Evolutionary conservation across 2,888 invertebrate species (phyloP).

Genomic region (Melipona beecheii): DNA sequence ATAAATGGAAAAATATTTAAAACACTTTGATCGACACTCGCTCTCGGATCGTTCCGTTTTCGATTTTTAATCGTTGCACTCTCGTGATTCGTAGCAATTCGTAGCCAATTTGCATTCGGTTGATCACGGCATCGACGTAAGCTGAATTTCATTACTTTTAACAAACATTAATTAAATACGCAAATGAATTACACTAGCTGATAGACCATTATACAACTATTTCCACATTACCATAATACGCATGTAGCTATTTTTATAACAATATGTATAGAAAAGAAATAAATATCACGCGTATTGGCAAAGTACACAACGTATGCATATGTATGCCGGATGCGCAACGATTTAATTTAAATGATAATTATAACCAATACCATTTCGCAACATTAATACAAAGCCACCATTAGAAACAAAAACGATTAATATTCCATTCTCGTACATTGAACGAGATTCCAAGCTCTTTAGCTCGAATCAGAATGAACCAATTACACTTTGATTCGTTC

Average conservation of each 20-base stretch:
- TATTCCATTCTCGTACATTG: not conserved
- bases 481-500: not conserved
- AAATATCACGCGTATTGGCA: not conserved
- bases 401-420: not conserved
- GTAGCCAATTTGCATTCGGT: not conserved
- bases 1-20: too few species aligned
- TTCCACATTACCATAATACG: not conserved
- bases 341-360: conserved; percentile 7
- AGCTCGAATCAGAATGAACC: not conserved
- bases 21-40: too few species aligned
- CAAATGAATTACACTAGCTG: not conserved
- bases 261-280: not conserved
- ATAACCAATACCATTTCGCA: not conserved
- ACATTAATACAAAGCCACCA: conserved; percentile 2
- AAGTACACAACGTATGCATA: not conserved
- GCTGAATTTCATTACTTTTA: not conserved
- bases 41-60: not conserved
- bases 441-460: not conserved
- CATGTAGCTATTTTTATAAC: not conserved
- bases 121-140: not conserved
- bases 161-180: not conserved
- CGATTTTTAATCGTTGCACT: not conserved
- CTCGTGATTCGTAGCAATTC: not conserved
- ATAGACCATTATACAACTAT: not conserved
- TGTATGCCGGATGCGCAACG: not conserved